These are phyloP conservation scores for Steinernema feltiae DNA, from an alignment of 1,140 invertebrate genomes.

Conservation along the genomic window DNA sequence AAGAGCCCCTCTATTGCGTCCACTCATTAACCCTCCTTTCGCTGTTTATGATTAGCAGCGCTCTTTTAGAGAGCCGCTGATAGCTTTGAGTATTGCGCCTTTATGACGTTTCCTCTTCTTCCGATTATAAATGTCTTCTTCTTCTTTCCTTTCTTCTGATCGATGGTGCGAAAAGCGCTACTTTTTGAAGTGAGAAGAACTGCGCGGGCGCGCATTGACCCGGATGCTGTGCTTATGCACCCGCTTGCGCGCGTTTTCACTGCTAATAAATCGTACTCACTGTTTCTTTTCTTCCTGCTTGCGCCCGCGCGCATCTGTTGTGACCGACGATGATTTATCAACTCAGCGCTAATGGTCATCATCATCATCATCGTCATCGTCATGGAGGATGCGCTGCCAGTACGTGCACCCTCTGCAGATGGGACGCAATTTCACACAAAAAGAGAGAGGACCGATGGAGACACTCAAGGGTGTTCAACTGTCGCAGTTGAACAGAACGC, in stretches of 20 bases:
- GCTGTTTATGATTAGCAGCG: too few species aligned
- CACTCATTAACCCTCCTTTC: too few species aligned
- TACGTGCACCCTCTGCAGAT: not conserved
- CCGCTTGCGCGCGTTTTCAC: not conserved
- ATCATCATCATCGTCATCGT: not conserved
- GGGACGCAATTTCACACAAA: not conserved
- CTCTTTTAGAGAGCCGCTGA: too few species aligned
- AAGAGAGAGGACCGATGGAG: too few species aligned
- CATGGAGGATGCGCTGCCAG: not conserved
- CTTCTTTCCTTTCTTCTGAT: too few species aligned
- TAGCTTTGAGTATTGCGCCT: too few species aligned
- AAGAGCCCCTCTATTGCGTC: too few species aligned
- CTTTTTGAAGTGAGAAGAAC: constrained; percentile 3
- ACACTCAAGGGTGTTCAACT: not conserved
- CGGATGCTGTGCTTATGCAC: constrained; percentile 9
- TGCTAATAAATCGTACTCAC: not conserved
- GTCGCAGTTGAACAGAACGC: too few species aligned
- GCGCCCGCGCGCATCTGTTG: constrained; percentile 12
- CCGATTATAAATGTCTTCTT: too few species aligned
- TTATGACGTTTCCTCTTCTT: too few species aligned
- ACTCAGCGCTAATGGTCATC: not conserved
- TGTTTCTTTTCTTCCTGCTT: constrained; percentile 12
- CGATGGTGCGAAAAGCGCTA: not conserved
- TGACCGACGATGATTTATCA: constrained; percentile 11
- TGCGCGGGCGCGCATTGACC: constrained; percentile 11